Evolutionary conservation across 1,140 invertebrate genomes (phyloP), one percentile per base, ranked within the genome.

Genomic region (Physella acuta): DNA sequence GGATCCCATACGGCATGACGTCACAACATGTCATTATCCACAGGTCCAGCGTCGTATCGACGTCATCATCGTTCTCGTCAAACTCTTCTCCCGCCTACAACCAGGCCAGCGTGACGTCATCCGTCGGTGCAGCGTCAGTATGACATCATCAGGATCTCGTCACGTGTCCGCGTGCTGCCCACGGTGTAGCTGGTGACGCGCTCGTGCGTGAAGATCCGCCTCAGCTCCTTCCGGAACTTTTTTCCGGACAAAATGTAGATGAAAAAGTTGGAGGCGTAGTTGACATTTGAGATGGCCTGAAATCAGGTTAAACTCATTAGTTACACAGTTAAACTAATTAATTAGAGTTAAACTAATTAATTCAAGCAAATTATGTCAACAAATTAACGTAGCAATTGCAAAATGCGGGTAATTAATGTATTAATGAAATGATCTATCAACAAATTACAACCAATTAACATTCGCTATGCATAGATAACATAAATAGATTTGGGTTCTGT

Each of bases 231-330:
- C n/a, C 81, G 71, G 68, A 81, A 82, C 30, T 76, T 76, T 53
- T 73, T 75, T 16, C 78, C 81, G 28, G 77, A 81, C 28, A 81
- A 33, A 20, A 82, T 74, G 65, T 81, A 81, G 26, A 82, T 79
- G 68, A 77, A 81, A 65, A 82, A 81, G 61, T 81, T 82, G 20
- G 75, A 72, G 31, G 72, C 78, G 58, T 82, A 82, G 69, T 82
- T 82, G 14, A 78, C 33, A 20, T 76, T 72, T 0, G 77, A 76
- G 8, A 80, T 58, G 16, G 73, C 76, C 52, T 71, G 67, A 11
- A 37, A n/a, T 34, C 49, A 44, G 39, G 39, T 49, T n/a, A 14
- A 11, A 49, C 44, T 49, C 11, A 49, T 49, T 49, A 14, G 11
- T n/a, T 49, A 49, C n/a, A n/a, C 11, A 49, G 44, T n/a, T 14